Base-by-base conservation (phyloP, 2,888 invertebrate genomes). In the Orthosia gothica region DNA sequence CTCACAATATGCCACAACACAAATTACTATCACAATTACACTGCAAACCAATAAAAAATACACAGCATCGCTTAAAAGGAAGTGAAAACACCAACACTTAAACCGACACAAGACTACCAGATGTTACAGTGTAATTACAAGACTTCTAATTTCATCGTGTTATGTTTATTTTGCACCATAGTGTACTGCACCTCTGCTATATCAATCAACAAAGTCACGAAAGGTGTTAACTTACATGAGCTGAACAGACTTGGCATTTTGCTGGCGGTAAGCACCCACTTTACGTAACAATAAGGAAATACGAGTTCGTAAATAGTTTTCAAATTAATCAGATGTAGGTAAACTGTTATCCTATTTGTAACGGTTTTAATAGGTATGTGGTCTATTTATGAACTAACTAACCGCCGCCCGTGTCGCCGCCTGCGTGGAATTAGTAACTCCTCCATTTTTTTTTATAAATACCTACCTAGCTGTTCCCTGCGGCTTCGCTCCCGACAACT, bases 261-360 rank as follows among this genome's bases (percentile, higher is more conserved):
- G 45, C 0, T 40, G 23, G 50, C 54, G 63, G 59, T 23, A 26
- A 26, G 52, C 67, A 73, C 81, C 84, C 81, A 81, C 70, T 54
- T 65, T 69, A 72, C 32, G 47, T 73, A 74, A 79, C 79, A 62
- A 58, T 74, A 76, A 73, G 82, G 82, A 55, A 74, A 86, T 70
- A 73, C 81, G 13, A 70, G 72, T 66, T 62, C n/a, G 20, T 74
- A 74, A 74, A 77, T 65, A 62, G 65, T 66, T 52, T 55, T 20
- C 20, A 49, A 72, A 11, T 74, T 70, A 26, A 65, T 70, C 63
- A 54, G 32, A 66, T 49, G 47, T 79, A 63, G 69, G 57, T 74
- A n/a, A n/a, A n/a, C n/a, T n/a, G 13, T 55, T 58, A 13, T n/a
- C 32, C 15, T 70, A 20, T 50, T 75, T 62, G 16, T 59, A 32